Evolutionary conservation across 2,797 vertebrate species (phyloP), one percentile per base, ranked within the genome.

Genomic region (Sebastes variabilis): DNA sequence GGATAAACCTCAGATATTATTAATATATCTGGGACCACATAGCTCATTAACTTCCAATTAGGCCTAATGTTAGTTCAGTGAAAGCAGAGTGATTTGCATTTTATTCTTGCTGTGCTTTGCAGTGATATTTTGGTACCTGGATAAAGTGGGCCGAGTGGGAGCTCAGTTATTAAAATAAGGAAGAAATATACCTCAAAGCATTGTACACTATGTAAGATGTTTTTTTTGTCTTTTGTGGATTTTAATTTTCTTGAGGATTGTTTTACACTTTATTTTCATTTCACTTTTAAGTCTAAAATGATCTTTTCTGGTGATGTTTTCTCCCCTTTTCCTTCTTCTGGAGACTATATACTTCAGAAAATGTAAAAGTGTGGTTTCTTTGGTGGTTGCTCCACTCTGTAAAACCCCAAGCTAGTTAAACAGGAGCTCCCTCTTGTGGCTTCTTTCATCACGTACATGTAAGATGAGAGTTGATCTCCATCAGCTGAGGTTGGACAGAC

Each of bases 11-110:
- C n/a, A 42, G 22, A 75, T 77, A 49, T 71, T 82, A 71, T 72
- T 73, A 81, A 81, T 60, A 49, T 18, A 71, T 75, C 75, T 82
- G 42, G 22, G 73, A 34, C 52, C 8, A 64, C n/a, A 64, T 62
- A 72, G 80, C 73, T 85, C 77, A 88, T 88, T 87, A 84, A 90
- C 80, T 87, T 75, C 75, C 36, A 88, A 78, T 89, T 77, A 88
- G 61, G 36, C 27, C 24, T 65, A 73, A 87, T 83, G 80, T 73
- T 71, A n/a, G 56, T 67, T 86, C 70, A 75, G 56, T 71, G 68
- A 64, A 54, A 72, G 46, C 67, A 64, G 27, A 66, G 34, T 72
- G 24, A 87, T 89, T 89, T 83, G 64, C 80, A 74, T 83, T 78
- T 78, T 69, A 62, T 78, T 85, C 54, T 68, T 66, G 79, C 68